A percentile compares a stretch with the other conserved stretches of the same genome.
phyloP scores from a whole-genome alignment of 2,888 invertebrate genomes.

The Cephus runcator region DNA sequence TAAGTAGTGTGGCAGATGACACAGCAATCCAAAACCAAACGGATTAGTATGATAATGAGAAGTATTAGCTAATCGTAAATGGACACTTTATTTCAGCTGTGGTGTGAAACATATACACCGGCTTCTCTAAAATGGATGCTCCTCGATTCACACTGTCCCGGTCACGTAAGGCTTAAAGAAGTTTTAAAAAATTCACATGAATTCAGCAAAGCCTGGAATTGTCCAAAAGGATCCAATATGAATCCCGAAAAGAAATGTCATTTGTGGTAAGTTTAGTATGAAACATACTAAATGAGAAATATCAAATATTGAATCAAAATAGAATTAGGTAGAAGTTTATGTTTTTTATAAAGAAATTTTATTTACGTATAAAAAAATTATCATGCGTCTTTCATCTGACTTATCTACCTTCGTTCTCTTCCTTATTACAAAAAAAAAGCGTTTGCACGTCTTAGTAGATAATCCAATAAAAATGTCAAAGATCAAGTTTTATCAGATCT shows the following conservation, averaged over 20 bases:
- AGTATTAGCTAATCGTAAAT: not conserved
- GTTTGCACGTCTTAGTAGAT: not conserved
- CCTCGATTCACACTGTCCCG: slow-evolving; percentile 81
- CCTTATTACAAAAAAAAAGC: not conserved
- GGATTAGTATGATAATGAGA: not conserved
- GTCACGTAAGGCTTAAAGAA: slow-evolving; percentile 75
- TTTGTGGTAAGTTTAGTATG: slow-evolving; percentile 56
- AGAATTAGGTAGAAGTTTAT: slow-evolving; percentile 10
- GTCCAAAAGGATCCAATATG: slow-evolving; percentile 69
- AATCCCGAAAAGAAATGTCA: slow-evolving; percentile 68
- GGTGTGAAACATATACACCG: slow-evolving; percentile 83
- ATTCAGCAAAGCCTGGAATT: slow-evolving; percentile 72
- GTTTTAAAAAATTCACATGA: slow-evolving; percentile 79
- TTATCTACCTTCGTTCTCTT: not conserved
- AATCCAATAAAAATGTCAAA: not conserved
- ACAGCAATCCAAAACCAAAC: not conserved
- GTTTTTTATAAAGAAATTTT: slow-evolving; percentile 48
- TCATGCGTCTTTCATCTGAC: not conserved
- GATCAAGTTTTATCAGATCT: not conserved
- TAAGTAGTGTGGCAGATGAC: not conserved
- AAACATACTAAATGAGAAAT: not conserved
- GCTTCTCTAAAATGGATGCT: slow-evolving; percentile 74
- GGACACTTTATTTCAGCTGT: slow-evolving; percentile 70
- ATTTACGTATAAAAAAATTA: slow-evolving; percentile 43
- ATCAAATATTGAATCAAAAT: not conserved